Percentiles rank a stretch among this genome's conserved stretches.
phyloP scores from a whole-genome alignment of 2,888 invertebrate genomes.

The Nudaria mundana region DNA sequence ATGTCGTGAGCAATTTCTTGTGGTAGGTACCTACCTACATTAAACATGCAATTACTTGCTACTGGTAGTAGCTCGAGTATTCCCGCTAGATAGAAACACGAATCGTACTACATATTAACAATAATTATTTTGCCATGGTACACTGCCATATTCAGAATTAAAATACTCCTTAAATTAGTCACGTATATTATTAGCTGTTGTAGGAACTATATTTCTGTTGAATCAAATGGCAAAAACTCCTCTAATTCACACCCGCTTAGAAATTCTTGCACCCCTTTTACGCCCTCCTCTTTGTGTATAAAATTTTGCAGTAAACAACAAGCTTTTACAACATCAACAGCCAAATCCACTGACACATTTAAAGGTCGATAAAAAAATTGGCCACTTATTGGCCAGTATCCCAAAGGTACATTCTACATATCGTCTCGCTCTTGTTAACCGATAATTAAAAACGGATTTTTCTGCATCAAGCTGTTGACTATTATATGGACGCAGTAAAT shows the following conservation, averaged over 20 bases:
- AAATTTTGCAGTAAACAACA: conserved; percentile 13
- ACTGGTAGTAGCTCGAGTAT: conserved; percentile 7
- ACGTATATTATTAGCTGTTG: conserved; percentile 7
- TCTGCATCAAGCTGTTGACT: too few species aligned
- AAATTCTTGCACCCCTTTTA: conserved; percentile 1
- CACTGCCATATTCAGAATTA: conserved; percentile 9
- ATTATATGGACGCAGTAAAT: too few species aligned
- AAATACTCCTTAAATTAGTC: conserved; percentile 8
- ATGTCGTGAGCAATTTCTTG: conserved; percentile 7
- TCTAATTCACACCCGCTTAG: conserved; percentile 6
- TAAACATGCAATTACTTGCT: conserved; percentile 9
- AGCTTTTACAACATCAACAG: conserved; percentile 5
- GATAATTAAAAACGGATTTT: too few species aligned
- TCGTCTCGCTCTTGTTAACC: too few species aligned
- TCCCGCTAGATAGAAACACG: conserved; percentile 8
- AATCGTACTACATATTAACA: conserved; percentile 6
- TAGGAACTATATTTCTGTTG: conserved; percentile 8
- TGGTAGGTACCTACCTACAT: conserved; percentile 7
- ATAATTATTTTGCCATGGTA: conserved; percentile 10
- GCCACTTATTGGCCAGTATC: too few species aligned
- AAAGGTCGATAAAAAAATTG: too few species aligned
- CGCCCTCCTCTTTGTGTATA: conserved; percentile 3
- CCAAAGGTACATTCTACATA: too few species aligned
- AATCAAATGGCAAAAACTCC: conserved; percentile 1
- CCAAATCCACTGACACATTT: conserved; percentile 5